phyloP scores from a whole-genome alignment of 2,888 invertebrate genomes.

The Meteorus cinctellus region DNA sequence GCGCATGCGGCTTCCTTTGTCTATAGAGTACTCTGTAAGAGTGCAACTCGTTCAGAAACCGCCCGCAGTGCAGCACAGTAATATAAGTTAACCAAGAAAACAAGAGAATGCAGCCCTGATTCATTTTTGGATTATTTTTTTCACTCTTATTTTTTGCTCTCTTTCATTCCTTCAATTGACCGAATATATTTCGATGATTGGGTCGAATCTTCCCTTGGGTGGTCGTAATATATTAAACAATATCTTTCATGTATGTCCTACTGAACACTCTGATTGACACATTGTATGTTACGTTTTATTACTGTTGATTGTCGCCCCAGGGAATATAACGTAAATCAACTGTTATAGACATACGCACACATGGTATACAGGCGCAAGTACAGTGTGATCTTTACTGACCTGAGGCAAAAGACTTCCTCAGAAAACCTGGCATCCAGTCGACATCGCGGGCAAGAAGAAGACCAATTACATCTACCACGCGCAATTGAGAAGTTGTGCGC shows the following conservation, averaged over 20 bases:
- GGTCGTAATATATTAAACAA: slow-evolving; percentile 14
- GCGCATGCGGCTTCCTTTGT: slow-evolving; percentile 39
- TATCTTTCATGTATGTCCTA: not conserved
- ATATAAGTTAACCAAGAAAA: not conserved
- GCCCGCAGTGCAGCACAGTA: slow-evolving; percentile 2
- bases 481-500: slow-evolving; percentile 42
- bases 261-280: slow-evolving; percentile 35
- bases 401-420: slow-evolving; percentile 39
- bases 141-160: not conserved
- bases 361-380: slow-evolving; percentile 3
- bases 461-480: slow-evolving; percentile 60
- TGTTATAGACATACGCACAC: slow-evolving; percentile 19
- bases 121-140: not conserved
- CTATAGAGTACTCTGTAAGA: slow-evolving; percentile 33
- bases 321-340: slow-evolving; percentile 37
- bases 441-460: slow-evolving; percentile 66
- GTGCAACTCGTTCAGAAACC: not conserved
- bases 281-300: slow-evolving; percentile 39
- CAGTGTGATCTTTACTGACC: slow-evolving; percentile 14
- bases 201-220: not conserved
- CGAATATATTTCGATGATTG: slow-evolving; percentile 22
- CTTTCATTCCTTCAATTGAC: slow-evolving; percentile 5
- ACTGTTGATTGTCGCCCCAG: slow-evolving; percentile 42
- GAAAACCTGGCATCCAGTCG: slow-evolving; percentile 56
- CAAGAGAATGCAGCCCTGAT: slow-evolving; percentile 8